These are phyloP conservation scores for Hyalella azteca DNA, from an alignment of 2,888 invertebrate species.

Conservation along the genomic window DNA sequence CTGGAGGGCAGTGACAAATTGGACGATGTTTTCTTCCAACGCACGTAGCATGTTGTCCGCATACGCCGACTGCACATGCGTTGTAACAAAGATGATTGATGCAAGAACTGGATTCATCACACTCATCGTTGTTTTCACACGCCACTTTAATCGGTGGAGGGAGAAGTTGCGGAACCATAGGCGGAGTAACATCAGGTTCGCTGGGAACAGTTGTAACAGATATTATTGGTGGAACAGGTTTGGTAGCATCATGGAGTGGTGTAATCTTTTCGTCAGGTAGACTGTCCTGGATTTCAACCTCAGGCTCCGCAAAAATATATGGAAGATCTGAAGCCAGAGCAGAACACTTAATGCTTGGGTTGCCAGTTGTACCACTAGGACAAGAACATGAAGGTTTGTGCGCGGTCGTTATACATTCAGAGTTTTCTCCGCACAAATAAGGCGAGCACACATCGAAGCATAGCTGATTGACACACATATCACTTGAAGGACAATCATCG, in stretches of 20 bases:
- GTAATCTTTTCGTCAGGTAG: conserved; percentile 31
- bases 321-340: conserved; percentile 38
- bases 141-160: conserved; percentile 17
- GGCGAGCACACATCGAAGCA: conserved; percentile 70
- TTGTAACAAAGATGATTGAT: conserved; percentile 49
- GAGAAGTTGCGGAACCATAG: not conserved
- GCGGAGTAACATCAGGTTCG: not conserved
- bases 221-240: conserved; percentile 16
- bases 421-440: conserved; percentile 67
- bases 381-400: conserved; percentile 64
- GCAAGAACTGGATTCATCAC: conserved; percentile 45
- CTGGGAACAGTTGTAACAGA: conserved; percentile 10
- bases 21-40: conserved; percentile 51
- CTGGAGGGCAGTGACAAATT: conserved; percentile 60
- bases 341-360: conserved; percentile 49
- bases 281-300: conserved; percentile 14
- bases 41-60: conserved; percentile 49
- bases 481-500: conserved; percentile 41
- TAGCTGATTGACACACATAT: conserved; percentile 43
- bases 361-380: conserved; percentile 51
- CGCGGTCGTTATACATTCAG: conserved; percentile 75
- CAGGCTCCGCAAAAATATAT: not conserved
- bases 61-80: conserved; percentile 49
- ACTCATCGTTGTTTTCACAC: conserved; percentile 49
- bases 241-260: conserved; percentile 12